Evolutionary conservation across 37 sponge, comb jelly and placozoan genomes (phyloP), one percentile per base, ranked within the genome.

Genomic region (Geodia barretti): DNA sequence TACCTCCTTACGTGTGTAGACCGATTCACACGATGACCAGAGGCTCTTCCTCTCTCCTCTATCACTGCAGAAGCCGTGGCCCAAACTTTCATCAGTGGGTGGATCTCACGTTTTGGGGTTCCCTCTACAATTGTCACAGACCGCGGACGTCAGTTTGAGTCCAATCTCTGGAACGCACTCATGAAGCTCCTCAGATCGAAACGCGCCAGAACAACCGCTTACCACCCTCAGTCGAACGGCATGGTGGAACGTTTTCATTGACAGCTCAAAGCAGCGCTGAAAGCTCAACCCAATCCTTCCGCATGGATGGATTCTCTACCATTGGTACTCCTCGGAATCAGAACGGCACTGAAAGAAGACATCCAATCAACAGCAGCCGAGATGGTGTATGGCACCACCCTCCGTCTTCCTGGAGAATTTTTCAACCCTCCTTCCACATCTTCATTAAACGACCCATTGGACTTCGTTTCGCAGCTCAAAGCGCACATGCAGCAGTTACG

Each of bases 181-280:
- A 83, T 64, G 68, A 2, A 61, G 19, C 47, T 83, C 41, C 39
- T 74, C 9, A 75, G 84, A 14, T 59, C 78, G 31, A 82, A 66
- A 41, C 70, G 78, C 23, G 25, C 39, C 26, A 36, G 77, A 23
- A 84, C 77, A 33, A 83, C 83, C 25, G 75, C 84, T 23, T 83
- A 83, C 59, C 84, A 83, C 36, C 84, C 84, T 20, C 31, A 41
- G 60, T 47, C 85, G 61, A 76, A 84, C 39, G 78, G 84, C 24
- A 37, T 84, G 70, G 78, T 84, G 23, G 70, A 77, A 37, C 60
- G 78, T 29, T 47, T 84, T 20, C 85, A 84, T 47, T 75, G 82
- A 19, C 77, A 85, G 43, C 86, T 85, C 35, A 85, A 85, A 34
- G 73, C 86, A 17, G 62, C 79, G 37, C 86, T 85, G 20, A 85